These are phyloP conservation scores for Drosophila flavopinicola DNA, from an alignment of 2,888 invertebrate species.

Conservation along the genomic window DNA sequence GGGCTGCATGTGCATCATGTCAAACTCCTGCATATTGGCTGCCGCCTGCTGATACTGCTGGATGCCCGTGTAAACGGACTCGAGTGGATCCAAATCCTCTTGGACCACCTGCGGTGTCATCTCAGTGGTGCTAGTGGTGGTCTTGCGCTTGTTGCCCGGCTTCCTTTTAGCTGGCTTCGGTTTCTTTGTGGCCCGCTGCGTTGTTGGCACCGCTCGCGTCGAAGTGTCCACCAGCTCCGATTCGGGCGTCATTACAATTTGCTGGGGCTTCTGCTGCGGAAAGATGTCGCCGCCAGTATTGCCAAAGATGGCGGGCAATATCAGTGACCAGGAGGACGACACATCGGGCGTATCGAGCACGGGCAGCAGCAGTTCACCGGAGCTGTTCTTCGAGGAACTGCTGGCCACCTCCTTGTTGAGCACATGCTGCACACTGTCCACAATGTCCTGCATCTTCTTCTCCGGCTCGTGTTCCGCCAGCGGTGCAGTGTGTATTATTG, in stretches of 20 bases:
- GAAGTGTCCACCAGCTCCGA: slow-evolving; percentile 83
- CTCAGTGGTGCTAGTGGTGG: slow-evolving; percentile 63
- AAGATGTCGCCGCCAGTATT: slow-evolving; percentile 88
- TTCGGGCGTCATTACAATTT: slow-evolving; percentile 84
- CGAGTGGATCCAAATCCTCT: slow-evolving; percentile 78
- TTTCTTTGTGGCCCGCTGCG: slow-evolving; percentile 67
- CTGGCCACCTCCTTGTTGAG: slow-evolving; percentile 89
- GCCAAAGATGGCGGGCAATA: slow-evolving; percentile 91
- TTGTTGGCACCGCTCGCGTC: slow-evolving; percentile 53
- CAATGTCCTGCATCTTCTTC: slow-evolving; percentile 91
- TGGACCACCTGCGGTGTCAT: slow-evolving; percentile 74
- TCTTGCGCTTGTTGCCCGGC: slow-evolving; percentile 75
- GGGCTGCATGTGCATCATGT: slow-evolving; percentile 79
- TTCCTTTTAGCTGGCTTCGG: slow-evolving; percentile 80
- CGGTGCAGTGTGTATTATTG: slow-evolving; percentile 82
- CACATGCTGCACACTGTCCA: slow-evolving; percentile 93
- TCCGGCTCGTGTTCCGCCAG: slow-evolving; percentile 86
- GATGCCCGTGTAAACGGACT: slow-evolving; percentile 81
- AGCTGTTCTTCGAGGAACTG: slow-evolving; percentile 86
- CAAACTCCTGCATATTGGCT: slow-evolving; percentile 74
- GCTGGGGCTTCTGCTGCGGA: slow-evolving; percentile 85
- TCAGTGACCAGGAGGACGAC: slow-evolving; percentile 91
- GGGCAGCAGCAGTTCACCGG: slow-evolving; percentile 75
- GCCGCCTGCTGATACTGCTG: slow-evolving; percentile 80
- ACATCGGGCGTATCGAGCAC: slow-evolving; percentile 90